phyloP scores from a whole-genome alignment of 2,797 vertebrate species.

The Coregonus suidteri region DNA sequence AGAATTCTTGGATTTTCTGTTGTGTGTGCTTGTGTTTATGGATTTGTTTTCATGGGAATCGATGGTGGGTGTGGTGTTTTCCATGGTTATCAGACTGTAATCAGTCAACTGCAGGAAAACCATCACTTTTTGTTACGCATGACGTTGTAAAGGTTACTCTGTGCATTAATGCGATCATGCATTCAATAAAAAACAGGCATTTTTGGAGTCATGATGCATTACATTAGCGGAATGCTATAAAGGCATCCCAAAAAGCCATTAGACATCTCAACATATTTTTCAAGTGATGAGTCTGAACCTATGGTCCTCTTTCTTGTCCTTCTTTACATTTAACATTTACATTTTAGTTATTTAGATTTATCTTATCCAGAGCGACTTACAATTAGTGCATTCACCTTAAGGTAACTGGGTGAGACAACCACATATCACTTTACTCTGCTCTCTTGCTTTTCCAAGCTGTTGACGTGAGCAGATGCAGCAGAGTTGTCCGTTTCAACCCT shows the following conservation, averaged over 20 bases:
- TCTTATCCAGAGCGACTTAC: background rate
- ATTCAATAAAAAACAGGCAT: background rate
- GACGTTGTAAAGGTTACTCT: conserved; percentile 73
- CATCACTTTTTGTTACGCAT: conserved; percentile 75
- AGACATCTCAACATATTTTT: conserved; percentile 59
- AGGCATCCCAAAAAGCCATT: conserved; percentile 56
- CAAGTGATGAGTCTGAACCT: conserved; percentile 49
- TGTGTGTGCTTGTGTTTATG: conserved; percentile 62
- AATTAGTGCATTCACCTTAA: too few relatives aligned
- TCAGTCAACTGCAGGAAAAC: conserved; percentile 80
- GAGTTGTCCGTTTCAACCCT: conserved; percentile 48
- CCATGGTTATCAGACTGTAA: conserved; percentile 78
- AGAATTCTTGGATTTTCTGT: conserved; percentile 15
- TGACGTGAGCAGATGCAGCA: background rate
- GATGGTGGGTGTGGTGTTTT: conserved; percentile 80
- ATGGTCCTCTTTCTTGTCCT: conserved; percentile 44
- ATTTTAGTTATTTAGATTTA: too few relatives aligned
- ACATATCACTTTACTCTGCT: conserved; percentile 8
- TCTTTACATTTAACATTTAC: background rate
- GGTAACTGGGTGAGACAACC: too few relatives aligned
- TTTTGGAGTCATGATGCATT: conserved; percentile 62
- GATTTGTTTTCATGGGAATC: conserved; percentile 79
- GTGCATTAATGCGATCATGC: conserved; percentile 64
- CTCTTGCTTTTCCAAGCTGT: background rate
- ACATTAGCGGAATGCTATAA: conserved; percentile 54